A percentile compares a stretch with the other conserved stretches of the same genome.
Evolutionary conservation across 2,113 vertebrate species (phyloP).

Genomic region (Andinoacara biseriatus): DNA sequence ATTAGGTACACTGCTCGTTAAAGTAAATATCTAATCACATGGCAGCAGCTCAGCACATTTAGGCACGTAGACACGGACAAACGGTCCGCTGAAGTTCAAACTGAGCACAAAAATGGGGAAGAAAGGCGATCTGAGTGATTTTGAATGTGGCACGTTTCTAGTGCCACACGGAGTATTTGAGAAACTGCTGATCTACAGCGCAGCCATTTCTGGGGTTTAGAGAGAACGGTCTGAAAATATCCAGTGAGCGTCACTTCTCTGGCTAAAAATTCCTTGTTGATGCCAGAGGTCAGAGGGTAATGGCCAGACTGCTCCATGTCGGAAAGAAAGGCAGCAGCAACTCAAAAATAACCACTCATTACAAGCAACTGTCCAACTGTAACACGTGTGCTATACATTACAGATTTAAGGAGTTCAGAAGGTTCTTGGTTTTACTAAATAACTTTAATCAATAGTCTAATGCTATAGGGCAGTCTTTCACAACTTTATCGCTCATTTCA

Average conservation of each 20-base stretch:
- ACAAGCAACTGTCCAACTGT: background rate
- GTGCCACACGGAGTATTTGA: background rate
- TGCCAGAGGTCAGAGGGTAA: rapidly evolving
- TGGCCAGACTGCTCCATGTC: background rate
- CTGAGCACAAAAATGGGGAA: background rate
- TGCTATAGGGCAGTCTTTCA: no score
- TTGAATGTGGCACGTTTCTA: background rate
- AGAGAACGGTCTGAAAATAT: background rate
- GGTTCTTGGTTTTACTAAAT: no score
- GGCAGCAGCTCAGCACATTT: background rate
- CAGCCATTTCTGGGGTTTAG: rapidly evolving
- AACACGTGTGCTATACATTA: no score
- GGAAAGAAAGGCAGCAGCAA: background rate
- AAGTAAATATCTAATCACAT: background rate
- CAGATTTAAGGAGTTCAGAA: no score
- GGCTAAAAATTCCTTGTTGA: background rate
- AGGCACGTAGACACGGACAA: background rate
- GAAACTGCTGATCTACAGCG: background rate
- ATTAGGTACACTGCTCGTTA: background rate
- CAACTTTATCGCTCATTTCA: no score
- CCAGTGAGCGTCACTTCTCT: background rate
- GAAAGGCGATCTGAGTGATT: background rate
- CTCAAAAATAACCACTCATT: background rate
- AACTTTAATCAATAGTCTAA: no score
- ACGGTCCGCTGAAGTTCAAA: background rate